Evolutionary conservation across 2,888 invertebrate species (phyloP).

Genomic region (Glyphotaelius pellucidus): DNA sequence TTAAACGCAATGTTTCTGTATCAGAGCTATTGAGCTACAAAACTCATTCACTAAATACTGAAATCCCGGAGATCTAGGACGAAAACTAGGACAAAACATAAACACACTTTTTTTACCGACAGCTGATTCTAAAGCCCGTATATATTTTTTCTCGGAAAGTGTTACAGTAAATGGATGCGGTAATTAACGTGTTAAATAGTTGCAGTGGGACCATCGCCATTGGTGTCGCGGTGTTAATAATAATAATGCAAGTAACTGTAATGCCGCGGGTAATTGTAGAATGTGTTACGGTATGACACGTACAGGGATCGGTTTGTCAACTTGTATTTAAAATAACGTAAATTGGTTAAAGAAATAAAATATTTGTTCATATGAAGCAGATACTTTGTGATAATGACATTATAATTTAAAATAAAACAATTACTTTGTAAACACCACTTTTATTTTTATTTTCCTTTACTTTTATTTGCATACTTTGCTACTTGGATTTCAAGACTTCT

Average conservation of each 20-base stretch:
- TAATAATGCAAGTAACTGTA: conserved; percentile 46
- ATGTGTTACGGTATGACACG: conserved; percentile 46
- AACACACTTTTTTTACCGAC: background rate
- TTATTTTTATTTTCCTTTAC: no score
- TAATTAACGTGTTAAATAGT: background rate
- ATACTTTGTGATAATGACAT: no score
- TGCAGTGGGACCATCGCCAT: background rate
- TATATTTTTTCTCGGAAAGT: background rate
- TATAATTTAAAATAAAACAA: no score
- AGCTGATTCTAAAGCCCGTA: background rate
- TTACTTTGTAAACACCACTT: no score
- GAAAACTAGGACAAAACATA: background rate
- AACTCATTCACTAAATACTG: background rate
- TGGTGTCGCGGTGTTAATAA: conserved; percentile 7
- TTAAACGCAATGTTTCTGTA: no score
- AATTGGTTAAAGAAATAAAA: no score
- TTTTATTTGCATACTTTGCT: no score
- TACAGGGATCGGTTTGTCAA: background rate
- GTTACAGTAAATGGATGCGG: background rate
- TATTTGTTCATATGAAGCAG: no score
- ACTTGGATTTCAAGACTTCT: no score
- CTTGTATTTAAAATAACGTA: background rate
- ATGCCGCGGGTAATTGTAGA: conserved; percentile 51
- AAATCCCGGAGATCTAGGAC: background rate
- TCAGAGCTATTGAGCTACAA: no score